phyloP scores from a whole-genome alignment of 2,888 invertebrate species.

The Erebia epiphron region DNA sequence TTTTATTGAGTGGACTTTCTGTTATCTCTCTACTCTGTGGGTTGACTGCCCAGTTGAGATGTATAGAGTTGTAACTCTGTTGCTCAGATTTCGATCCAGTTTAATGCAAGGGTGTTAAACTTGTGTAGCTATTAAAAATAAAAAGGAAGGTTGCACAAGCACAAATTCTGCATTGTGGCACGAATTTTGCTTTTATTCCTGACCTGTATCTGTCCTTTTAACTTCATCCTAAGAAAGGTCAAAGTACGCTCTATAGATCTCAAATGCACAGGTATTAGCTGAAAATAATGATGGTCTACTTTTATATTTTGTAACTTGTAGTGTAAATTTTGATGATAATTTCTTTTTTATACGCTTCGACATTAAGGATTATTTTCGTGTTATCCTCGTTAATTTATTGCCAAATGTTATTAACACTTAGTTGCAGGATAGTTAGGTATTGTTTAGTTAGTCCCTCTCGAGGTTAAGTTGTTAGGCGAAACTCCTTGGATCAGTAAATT shows the following conservation, averaged over 20 bases:
- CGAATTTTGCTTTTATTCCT: too few species aligned
- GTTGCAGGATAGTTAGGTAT: conserved; percentile 60
- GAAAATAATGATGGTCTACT: conserved; percentile 60
- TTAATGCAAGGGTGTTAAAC: too few species aligned
- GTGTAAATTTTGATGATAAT: conserved; percentile 55
- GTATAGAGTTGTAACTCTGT: too few species aligned
- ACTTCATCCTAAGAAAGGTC: too few species aligned
- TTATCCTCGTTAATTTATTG: conserved; percentile 81
- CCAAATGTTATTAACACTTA: conserved; percentile 80
- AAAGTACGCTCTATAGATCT: too few species aligned
- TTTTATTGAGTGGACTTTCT: background rate
- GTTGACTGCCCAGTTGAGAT: too few species aligned
- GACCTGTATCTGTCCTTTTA: too few species aligned
- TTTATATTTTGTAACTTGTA: conserved; percentile 64
- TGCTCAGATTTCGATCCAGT: too few species aligned
- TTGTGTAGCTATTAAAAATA: too few species aligned
- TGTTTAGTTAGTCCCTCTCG: conserved; percentile 29
- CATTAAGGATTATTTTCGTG: conserved; percentile 72
- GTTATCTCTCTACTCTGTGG: background rate
- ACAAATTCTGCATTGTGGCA: too few species aligned
- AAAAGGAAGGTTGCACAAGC: too few species aligned
- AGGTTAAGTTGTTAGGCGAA: conserved; percentile 19
- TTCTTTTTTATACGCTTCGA: conserved; percentile 62
- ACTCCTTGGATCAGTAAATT: conserved; percentile 49
- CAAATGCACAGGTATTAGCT: conserved; percentile 44